Evolutionary conservation across 23 tunicate species (phyloP).

Genomic region (Ascidia mentula): DNA sequence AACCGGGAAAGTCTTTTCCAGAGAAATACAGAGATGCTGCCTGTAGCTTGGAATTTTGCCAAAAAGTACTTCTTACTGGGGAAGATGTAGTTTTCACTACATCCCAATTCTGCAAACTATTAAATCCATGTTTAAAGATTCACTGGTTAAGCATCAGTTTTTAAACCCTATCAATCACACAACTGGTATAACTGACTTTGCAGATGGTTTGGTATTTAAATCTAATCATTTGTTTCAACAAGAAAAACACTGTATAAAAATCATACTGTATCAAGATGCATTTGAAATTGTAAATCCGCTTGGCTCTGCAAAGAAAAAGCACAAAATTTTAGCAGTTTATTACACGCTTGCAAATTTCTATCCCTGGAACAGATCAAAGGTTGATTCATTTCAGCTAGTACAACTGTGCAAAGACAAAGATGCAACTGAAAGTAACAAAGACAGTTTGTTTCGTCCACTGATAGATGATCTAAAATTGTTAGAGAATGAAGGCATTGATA

Average conservation of each 20-base stretch:
- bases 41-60: too few species aligned
- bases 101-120: conserved; percentile 32
- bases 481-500: conserved; percentile 30
- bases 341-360: conserved; percentile 43
- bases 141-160: conserved; percentile 24
- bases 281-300: conserved; percentile 47
- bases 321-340: conserved; percentile 51
- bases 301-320: conserved; percentile 32
- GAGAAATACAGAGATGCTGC: too few species aligned
- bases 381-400: conserved; percentile 36
- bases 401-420: conserved; percentile 28
- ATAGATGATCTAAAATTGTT: conserved; percentile 23
- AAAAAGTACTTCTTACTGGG: too few species aligned
- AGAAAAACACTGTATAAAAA: conserved; percentile 11
- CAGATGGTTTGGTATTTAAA: conserved; percentile 43
- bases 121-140: conserved; percentile 2
- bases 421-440: background rate
- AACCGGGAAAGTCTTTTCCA: too few species aligned
- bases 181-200: conserved; percentile 1
- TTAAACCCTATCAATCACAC: background rate
- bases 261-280: conserved; percentile 35
- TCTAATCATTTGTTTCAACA: conserved; percentile 12
- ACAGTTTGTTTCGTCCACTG: conserved; percentile 25
- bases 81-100: conserved; percentile 19
- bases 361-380: conserved; percentile 14